Percentiles rank a stretch among this genome's conserved stretches.
Evolutionary conservation across 37 sponge, comb jelly and placozoan species (phyloP).

Genomic region (Chondrosia reniformis): DNA sequence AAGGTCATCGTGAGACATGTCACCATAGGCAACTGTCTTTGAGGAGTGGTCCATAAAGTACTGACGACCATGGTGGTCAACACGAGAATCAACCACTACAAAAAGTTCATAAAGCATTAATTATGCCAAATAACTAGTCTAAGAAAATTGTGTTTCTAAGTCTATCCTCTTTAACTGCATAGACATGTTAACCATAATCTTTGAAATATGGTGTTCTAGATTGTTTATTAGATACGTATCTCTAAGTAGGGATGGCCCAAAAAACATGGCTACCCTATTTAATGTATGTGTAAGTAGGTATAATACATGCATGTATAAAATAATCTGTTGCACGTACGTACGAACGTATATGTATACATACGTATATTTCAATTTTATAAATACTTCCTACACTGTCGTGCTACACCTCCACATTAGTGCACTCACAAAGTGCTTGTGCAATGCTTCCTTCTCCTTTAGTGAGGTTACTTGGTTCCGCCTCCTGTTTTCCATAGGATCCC

Average conservation of each 20-base stretch:
- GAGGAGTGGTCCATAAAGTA: slow-evolving; percentile 59
- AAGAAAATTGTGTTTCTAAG: too few species aligned
- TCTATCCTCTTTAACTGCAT: too few species aligned
- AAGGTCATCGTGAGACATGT: not conserved
- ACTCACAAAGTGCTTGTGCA: not conserved
- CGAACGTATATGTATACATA: slow-evolving; percentile 11
- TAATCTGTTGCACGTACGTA: not conserved
- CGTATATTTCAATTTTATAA: not conserved
- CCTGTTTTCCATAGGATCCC: not conserved
- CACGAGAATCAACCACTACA: slow-evolving; percentile 22
- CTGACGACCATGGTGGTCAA: slow-evolving; percentile 51
- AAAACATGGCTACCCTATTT: not conserved
- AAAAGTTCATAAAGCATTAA: too few species aligned
- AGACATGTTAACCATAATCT: too few species aligned
- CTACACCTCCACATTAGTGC: not conserved
- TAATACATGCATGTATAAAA: not conserved
- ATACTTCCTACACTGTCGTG: not conserved
- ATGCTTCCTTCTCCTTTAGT: not conserved
- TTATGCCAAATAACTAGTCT: too few species aligned
- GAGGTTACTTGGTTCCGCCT: not conserved
- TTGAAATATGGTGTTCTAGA: too few species aligned
- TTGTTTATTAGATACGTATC: not conserved
- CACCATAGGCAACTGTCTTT: slow-evolving; percentile 38
- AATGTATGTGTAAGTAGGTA: slow-evolving; percentile 1
- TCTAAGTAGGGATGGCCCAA: not conserved